These are phyloP conservation scores for Sphaerophoria rueppellii DNA, from an alignment of 2,888 invertebrate genomes.

Conservation along the genomic window DNA sequence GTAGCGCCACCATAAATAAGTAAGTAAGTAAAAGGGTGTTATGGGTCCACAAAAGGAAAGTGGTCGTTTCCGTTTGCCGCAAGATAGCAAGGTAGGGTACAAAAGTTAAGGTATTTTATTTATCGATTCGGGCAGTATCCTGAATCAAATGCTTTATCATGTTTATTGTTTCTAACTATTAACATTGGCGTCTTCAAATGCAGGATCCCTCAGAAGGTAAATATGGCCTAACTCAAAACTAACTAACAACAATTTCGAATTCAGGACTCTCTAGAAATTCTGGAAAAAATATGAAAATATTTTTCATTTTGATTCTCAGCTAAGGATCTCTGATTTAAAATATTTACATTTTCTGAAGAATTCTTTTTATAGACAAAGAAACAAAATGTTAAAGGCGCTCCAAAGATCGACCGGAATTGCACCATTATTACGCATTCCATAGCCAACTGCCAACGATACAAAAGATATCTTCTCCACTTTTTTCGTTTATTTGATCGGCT, in stretches of 20 bases:
- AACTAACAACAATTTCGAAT: no score
- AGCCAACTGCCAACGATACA: constrained; percentile 8
- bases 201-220: no score
- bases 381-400: not conserved
- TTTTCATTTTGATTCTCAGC: no score
- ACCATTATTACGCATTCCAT: constrained; percentile 68
- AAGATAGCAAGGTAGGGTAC: not conserved
- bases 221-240: no score
- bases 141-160: no score
- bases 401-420: constrained; percentile 32
- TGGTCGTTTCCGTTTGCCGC: constrained; percentile 54
- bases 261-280: no score
- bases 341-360: not conserved
- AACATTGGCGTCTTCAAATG: no score
- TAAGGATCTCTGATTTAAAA: not conserved
- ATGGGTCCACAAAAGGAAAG: constrained; percentile 31
- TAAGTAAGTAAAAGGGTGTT: constrained; percentile 40
- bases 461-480: constrained; percentile 31
- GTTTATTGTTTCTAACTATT: no score
- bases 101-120: no score
- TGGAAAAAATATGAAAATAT: no score
- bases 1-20: no score
- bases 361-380: not conserved
- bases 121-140: no score
- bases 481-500: constrained; percentile 6